A percentile compares a stretch with the other conserved stretches of the same genome.
These are phyloP conservation scores for Gadopsis bispinosus DNA, from an alignment of 2,797 vertebrate species.

Conservation along the genomic window DNA sequence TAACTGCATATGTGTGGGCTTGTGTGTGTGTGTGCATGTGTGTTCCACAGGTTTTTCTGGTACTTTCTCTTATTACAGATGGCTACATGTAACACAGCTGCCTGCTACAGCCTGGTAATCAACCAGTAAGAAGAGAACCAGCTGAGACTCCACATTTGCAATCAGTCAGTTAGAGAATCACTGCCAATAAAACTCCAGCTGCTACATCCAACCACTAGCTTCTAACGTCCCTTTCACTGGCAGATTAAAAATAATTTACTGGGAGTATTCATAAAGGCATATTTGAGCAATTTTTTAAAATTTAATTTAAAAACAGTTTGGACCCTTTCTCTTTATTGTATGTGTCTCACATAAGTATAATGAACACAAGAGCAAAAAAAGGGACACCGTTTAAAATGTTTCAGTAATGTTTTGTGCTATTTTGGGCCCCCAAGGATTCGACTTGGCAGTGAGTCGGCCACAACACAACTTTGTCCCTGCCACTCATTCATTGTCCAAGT, in stretches of 20 bases:
- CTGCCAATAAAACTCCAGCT: constrained; percentile 35
- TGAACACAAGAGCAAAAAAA: background rate
- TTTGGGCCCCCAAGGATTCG: constrained; percentile 3
- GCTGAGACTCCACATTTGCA: constrained; percentile 43
- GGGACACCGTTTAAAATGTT: constrained; percentile 4
- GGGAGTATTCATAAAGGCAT: background rate
- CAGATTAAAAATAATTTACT: background rate
- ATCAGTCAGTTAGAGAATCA: constrained; percentile 42
- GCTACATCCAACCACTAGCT: constrained; percentile 17
- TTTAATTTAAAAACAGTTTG: background rate
- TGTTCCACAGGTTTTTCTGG: constrained; percentile 34
- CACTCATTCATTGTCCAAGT: constrained; percentile 39
- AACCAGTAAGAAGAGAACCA: constrained; percentile 46
- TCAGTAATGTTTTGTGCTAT: background rate
- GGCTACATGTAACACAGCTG: constrained; percentile 46
- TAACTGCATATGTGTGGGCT: constrained; percentile 5
- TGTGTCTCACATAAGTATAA: background rate
- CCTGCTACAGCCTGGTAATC: constrained; percentile 35
- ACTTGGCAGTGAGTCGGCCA: constrained; percentile 20
- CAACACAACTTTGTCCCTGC: constrained; percentile 34
- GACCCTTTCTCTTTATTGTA: background rate
- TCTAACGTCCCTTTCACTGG: constrained; percentile 3
- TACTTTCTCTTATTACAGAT: constrained; percentile 45
- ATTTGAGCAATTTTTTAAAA: background rate
- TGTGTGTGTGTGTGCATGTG: constrained; percentile 17